These are phyloP conservation scores for Poeciliopsis prolifica DNA, from an alignment of 2,113 vertebrate species.

Conservation along the genomic window DNA sequence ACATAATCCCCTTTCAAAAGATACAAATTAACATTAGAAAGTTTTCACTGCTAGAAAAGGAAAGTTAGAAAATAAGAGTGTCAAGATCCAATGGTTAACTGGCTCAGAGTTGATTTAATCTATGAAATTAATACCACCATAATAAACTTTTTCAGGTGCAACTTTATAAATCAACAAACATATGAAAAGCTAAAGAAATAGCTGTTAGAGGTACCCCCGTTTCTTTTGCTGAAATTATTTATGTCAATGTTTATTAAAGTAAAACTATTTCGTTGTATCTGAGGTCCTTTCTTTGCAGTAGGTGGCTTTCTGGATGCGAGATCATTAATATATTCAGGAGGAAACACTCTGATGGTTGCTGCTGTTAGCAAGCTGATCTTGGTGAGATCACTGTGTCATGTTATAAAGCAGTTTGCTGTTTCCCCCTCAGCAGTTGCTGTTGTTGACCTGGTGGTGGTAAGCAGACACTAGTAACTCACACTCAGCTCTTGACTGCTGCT, in stretches of 20 bases:
- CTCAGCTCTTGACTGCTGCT: background rate
- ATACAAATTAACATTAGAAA: too few relatives aligned
- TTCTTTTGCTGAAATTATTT: background rate
- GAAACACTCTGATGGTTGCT: background rate
- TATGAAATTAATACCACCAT: too few relatives aligned
- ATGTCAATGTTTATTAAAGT: background rate
- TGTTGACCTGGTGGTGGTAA: slow-evolving; percentile 53
- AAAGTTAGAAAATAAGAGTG: too few relatives aligned
- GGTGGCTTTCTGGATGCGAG: background rate
- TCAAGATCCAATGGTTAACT: too few relatives aligned
- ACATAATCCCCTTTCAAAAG: too few relatives aligned
- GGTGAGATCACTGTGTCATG: slow-evolving; percentile 4
- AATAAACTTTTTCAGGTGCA: background rate
- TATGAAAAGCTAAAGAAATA: background rate
- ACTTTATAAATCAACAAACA: background rate
- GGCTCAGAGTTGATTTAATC: too few relatives aligned
- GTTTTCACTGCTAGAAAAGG: too few relatives aligned
- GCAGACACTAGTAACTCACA: slow-evolving; percentile 42
- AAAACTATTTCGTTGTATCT: background rate
- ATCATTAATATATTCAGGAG: background rate
- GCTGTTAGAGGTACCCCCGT: too few relatives aligned
- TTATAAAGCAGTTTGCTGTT: slow-evolving; percentile 8
- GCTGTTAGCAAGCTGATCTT: background rate
- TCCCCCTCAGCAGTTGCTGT: slow-evolving; percentile 10
- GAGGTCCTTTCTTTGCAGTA: background rate